Percentiles rank a stretch among this genome's conserved stretches.
Conservation (phyloP, 2,113 vertebrate genomes). For the Bujurquina vittata region DNA sequence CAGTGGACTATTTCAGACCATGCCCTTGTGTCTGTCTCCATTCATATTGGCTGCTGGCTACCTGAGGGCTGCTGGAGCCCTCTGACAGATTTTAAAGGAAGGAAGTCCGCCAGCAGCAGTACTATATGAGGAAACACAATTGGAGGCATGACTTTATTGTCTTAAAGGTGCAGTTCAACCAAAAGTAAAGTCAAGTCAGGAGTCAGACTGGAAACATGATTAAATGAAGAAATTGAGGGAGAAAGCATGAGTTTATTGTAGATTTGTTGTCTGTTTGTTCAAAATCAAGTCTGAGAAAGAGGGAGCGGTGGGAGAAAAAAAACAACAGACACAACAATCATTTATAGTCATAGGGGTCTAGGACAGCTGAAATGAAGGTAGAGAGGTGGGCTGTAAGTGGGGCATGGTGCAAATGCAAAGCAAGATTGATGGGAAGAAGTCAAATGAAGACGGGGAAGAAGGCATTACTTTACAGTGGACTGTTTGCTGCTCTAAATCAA, state of each 20-base stretch:
- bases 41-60: slow-evolving; percentile 71
- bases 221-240: slow-evolving; percentile 16
- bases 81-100: slow-evolving; percentile 76
- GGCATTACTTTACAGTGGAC: slow-evolving; percentile 11
- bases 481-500: slow-evolving; percentile 44
- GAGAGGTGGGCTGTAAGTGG: slow-evolving; percentile 10
- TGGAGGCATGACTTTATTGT: slow-evolving; percentile 67
- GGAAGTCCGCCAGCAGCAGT: slow-evolving; percentile 59
- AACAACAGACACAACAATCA: slow-evolving; percentile 8
- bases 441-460: slow-evolving; percentile 36
- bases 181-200: slow-evolving; percentile 32
- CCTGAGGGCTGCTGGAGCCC: slow-evolving; percentile 53
- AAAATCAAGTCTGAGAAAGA: slow-evolving; percentile 28
- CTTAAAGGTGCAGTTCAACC: slow-evolving; percentile 67
- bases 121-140: slow-evolving; percentile 72
- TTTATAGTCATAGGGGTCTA: slow-evolving; percentile 23
- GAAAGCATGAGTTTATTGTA: slow-evolving; percentile 2
- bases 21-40: slow-evolving; percentile 72
- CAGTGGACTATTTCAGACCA: slow-evolving; percentile 67
- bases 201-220: slow-evolving; percentile 8
- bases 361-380: slow-evolving; percentile 29
- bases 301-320: background rate
- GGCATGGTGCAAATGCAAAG: slow-evolving; percentile 32
- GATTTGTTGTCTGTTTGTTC: slow-evolving; percentile 43
- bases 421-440: slow-evolving; percentile 55